phyloP scores from a whole-genome alignment of 2,888 invertebrate species.

The Hypolimnas misippus region DNA sequence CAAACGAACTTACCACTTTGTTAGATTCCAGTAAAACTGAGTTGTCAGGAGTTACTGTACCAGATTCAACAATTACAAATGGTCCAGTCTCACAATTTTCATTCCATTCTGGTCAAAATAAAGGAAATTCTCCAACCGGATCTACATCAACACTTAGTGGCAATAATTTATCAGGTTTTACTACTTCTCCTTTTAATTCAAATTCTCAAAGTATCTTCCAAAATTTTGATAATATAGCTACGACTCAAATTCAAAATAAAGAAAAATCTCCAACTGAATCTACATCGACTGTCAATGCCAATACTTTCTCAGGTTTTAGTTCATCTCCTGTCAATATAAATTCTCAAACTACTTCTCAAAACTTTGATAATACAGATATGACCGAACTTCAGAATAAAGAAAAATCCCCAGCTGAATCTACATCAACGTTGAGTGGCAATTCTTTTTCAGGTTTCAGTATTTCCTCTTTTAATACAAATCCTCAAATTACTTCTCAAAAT shows the following conservation, averaged over 20 bases:
- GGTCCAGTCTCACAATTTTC: not conserved
- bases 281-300: not conserved
- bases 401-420: not conserved
- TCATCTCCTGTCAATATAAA: not conserved
- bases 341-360: not conserved
- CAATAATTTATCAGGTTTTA: not conserved
- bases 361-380: not conserved
- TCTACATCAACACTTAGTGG: too few relatives aligned
- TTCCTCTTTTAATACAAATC: not conserved
- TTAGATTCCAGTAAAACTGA: constrained; percentile 10
- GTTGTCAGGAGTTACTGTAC: not conserved
- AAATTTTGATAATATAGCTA: not conserved
- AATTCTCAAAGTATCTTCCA: not conserved
- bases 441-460: not conserved
- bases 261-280: not conserved
- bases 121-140: not conserved
- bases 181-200: not conserved
- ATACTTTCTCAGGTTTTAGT: not conserved
- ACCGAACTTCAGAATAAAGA: not conserved
- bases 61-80: not conserved
- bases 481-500: not conserved
- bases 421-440: not conserved
- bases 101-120: not conserved
- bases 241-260: not conserved
- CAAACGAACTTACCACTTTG: not conserved